Conservation (phyloP, 2,888 invertebrate genomes). For the Dicycla oo region DNA sequence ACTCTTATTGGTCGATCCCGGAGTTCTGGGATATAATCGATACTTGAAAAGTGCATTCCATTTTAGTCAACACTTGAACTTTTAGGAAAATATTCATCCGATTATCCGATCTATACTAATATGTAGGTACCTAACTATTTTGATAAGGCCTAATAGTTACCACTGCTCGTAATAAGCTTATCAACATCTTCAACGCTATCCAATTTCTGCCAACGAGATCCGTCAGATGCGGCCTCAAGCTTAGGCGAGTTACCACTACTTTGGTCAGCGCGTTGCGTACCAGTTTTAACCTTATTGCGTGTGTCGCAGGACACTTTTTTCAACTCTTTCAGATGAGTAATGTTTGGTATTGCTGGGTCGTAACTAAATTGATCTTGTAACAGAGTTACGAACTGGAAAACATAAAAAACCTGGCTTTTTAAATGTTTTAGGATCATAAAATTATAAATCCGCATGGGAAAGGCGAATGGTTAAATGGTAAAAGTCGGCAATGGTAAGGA, state of each 20-base stretch:
- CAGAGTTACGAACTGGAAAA: slow-evolving; percentile 69
- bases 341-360: slow-evolving; percentile 61
- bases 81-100: too few species aligned
- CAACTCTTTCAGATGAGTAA: slow-evolving; percentile 66
- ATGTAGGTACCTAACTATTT: not conserved
- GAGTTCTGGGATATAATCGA: too few species aligned
- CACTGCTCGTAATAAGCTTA: slow-evolving; percentile 18
- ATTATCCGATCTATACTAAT: too few species aligned
- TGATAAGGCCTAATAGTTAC: slow-evolving; percentile 18
- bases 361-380: slow-evolving; percentile 69
- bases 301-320: slow-evolving; percentile 64
- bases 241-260: slow-evolving; percentile 7
- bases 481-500: not conserved
- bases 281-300: slow-evolving; percentile 67
- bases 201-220: slow-evolving; percentile 74
- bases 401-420: slow-evolving; percentile 11
- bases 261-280: slow-evolving; percentile 66
- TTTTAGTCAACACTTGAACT: too few species aligned
- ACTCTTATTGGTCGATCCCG: too few species aligned
- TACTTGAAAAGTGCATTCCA: too few species aligned
- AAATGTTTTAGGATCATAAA: not conserved
- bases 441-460: not conserved
- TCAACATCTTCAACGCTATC: slow-evolving; percentile 75
- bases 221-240: slow-evolving; percentile 60
- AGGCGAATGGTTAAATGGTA: not conserved